phyloP scores from a whole-genome alignment of 64 coral and sea anemone species.

The Actinia equina region DNA sequence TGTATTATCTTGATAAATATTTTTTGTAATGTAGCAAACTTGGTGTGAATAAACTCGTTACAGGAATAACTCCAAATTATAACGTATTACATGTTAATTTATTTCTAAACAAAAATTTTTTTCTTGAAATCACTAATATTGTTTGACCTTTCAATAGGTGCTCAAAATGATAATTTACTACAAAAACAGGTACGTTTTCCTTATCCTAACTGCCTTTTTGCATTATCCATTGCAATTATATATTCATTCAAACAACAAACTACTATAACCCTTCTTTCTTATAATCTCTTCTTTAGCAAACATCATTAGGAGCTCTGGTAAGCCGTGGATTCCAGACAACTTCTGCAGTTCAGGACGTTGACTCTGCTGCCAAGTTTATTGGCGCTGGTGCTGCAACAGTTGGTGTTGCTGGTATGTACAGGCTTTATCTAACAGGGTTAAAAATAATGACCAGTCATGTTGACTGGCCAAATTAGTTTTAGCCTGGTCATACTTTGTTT shows the following conservation, averaged over 20 bases:
- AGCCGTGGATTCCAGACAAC: constrained; percentile 94
- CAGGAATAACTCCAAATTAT: no score
- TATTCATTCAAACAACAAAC: background rate
- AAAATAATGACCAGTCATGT: no score
- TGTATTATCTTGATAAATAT: no score
- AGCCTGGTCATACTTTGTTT: no score
- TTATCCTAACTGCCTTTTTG: background rate
- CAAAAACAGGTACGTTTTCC: constrained; percentile 58
- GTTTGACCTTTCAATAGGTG: constrained; percentile 36
- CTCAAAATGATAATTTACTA: constrained; percentile 75
- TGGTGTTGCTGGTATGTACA: constrained; percentile 81
- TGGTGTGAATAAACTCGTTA: no score
- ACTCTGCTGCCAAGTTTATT: constrained; percentile 99
- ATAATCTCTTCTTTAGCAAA: constrained; percentile 7
- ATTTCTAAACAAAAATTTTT: no score
- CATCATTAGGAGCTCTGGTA: constrained; percentile 61
- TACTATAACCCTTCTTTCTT: background rate
- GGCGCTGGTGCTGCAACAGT: constrained; percentile 99
- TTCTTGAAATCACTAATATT: background rate
- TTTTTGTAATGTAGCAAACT: no score
- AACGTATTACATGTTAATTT: no score
- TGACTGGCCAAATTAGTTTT: no score
- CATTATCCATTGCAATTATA: background rate
- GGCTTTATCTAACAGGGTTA: background rate
- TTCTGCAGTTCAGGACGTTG: constrained; percentile 95